Base-by-base conservation (phyloP, 2,113 vertebrate genomes). In the Sylvilagus bachmani region DNA sequence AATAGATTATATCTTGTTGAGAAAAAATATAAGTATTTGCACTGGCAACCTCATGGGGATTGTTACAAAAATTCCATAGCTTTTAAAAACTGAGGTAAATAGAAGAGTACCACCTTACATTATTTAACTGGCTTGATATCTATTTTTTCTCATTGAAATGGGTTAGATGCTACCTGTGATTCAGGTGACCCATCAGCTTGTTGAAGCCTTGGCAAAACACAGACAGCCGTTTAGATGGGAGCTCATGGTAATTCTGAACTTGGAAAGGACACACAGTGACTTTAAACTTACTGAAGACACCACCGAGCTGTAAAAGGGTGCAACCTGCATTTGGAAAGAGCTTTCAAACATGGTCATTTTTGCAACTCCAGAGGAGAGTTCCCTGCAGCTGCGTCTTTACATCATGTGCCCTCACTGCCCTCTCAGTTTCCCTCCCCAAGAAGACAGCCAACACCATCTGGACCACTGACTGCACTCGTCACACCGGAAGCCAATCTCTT, bases 371-470 rank as follows among this genome's bases (percentile, higher is more conserved):
- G 87, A 83, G 77, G 80, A 25, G 82, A 64, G 69, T 33, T 77
- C 87, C 62, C 38, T 38, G 93, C 88, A 92, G 93, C 92, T 94
- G 85, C 79, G 10, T 75, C 66, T 95, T 91, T 75, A 33, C 19
- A 62, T 80, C 24, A n/a, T 66, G n/a, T 6, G n/a, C 83, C 85
- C 84, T 96, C 80, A 10, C 86, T 86, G 58, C 91, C 89, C 61
- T 75, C 33, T 75, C 67, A 6, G 44, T 70, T 29, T 74, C 31
- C 44, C 79, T 79, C 17, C 16, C 71, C 24, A 11, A 29, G 33
- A 84, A 93, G 92, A 96, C 12, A 66, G 88, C 71, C 86, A 96
- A 96, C 89, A 84, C 91, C 92, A 88, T 87, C 96, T 89, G 93
- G 31, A 79, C 49, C 91, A 82, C 73, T 69, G 73, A 78, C 67